Percentiles rank a stretch among this genome's conserved stretches.
Evolutionary conservation across 92 coral and sea anemone genomes (phyloP).

Genomic region (Galaxea fascicularis): DNA sequence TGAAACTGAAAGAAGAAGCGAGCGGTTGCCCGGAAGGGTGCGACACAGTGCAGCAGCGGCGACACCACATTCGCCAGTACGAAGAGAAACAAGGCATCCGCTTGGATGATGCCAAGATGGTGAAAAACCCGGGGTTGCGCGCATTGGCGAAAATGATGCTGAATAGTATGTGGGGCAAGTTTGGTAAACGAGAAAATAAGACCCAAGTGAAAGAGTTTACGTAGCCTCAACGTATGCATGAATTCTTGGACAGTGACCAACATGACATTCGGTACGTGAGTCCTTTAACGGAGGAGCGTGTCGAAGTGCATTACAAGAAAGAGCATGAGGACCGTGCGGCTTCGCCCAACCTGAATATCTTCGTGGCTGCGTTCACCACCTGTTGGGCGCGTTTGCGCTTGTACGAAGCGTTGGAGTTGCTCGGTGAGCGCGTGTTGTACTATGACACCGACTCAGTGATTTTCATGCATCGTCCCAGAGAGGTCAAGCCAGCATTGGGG

Average conservation of each 20-base stretch:
- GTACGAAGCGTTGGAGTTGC: too few relatives aligned
- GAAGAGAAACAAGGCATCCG: neutral
- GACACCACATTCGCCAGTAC: neutral
- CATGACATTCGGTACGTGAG: neutral
- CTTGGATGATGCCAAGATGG: neutral
- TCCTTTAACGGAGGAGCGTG: neutral
- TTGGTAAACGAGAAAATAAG: slow-evolving; percentile 18
- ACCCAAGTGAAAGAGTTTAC: neutral
- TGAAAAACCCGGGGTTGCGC: slow-evolving; percentile 11
- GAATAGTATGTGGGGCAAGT: slow-evolving; percentile 31
- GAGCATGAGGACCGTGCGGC: too few relatives aligned
- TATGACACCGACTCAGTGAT: neutral
- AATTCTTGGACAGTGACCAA: neutral
- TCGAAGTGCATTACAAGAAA: too few relatives aligned
- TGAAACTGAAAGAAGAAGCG: slow-evolving; percentile 24
- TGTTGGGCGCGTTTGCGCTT: too few relatives aligned
- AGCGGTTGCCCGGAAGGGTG: slow-evolving; percentile 12
- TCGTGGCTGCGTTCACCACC: too few relatives aligned
- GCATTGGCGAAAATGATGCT: too few relatives aligned
- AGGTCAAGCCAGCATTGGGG: neutral
- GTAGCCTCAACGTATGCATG: neutral
- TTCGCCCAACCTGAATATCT: too few relatives aligned
- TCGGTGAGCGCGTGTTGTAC: neutral
- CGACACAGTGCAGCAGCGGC: neutral
- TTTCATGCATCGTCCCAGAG: neutral